Base-by-base conservation (phyloP, 2,113 vertebrate genomes). In the Albula goreensis region DNA sequence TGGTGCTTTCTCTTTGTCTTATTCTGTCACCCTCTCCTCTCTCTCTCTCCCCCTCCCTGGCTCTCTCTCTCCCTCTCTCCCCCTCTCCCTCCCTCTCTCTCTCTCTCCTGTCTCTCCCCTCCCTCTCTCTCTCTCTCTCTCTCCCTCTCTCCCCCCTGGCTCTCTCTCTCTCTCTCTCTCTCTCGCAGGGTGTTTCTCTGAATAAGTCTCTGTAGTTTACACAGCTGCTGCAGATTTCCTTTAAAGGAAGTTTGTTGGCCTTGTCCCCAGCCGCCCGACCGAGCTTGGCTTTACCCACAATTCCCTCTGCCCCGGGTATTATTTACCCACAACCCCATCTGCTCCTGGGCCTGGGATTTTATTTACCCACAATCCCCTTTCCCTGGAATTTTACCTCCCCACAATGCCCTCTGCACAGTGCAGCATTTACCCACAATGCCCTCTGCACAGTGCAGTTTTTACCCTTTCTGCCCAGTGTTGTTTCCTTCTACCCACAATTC, bases 201-300 rank as follows among this genome's bases (percentile, higher is more conserved):
- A 92, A 92, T 91, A 90, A 93, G 89, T 89, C 88, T 83, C 86
- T 84, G 41, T 60, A 86, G 91, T 94, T 95, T 94, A 93, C 89
- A 93, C 93, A 94, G 93, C 93, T 95, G 92, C 91, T 92, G 88
- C 85, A 93, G 92, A 94, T 95, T 93, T 94, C 94, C 94, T 94
- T 95, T 94, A 95, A 95, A 95, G 94, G 94, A 95, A 95, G 92
- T 88, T 77, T 78, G 89, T 85, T 89, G 91, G 91, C 90, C 85
- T 85, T 15, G 13, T 79, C 83, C 86, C 4, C 22, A 88, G 81
- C 22, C 79, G 7, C 85, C n/a, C 81, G 86, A 84, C 81, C 48
- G 57, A 25, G 22, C 70, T 8, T 15, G n/a, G 74, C 52, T 78
- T 41, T 56, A 56, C 53, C 53, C 53, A 56, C 53, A 56, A 56